Evolutionary conservation across 1,140 invertebrate species (phyloP), one percentile per base, ranked within the genome.

Genomic region (Matsumurasca onukii): DNA sequence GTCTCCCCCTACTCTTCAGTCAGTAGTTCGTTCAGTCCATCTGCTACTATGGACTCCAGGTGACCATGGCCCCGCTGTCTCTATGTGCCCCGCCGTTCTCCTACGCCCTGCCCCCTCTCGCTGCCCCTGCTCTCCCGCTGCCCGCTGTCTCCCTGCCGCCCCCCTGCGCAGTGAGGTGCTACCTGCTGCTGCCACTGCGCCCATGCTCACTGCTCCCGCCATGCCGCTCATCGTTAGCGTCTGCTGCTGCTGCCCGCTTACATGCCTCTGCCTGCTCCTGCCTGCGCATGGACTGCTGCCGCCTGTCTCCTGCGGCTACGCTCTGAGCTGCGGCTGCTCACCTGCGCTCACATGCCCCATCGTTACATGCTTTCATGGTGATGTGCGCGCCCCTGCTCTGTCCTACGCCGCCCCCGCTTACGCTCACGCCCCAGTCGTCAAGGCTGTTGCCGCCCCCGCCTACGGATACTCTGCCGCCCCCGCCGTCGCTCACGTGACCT

Each of bases 1-100:
- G 81, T 84, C 59, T 79, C 82, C 0, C 79, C 83, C 2, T 81
- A 83, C 70, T 83, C 83, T 24, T 80, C 78, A 65, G 83, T 83
- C 1, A 80, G 81, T 45, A 83, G 13, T 79, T 77, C 73, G 83
- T 83, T 68, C n/a, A n/a, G n/a, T n/a, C n/a, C n/a, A n/a, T n/a
- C n/a, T n/a, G n/a, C n/a, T n/a, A n/a, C n/a, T n/a, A n/a, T n/a
- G n/a, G n/a, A n/a, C n/a, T n/a, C n/a, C n/a, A n/a, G n/a, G n/a
- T n/a, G n/a, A n/a, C n/a, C n/a, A n/a, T n/a, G 29, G 49, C 9
- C 67, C 65, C 13, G 62, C 63, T 30, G 55, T 67, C 29, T 70
- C 72, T 51, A n/a, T 72, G 70, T 34, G 70, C 69, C 48, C 71
- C 49, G 66, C 70, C 20, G 65, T 65, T 25, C n/a, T 51, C 57